Percentiles rank a stretch among this genome's conserved stretches.
These are phyloP conservation scores for Papilio gigon DNA, from an alignment of 2,888 invertebrate genomes.

Conservation along the genomic window DNA sequence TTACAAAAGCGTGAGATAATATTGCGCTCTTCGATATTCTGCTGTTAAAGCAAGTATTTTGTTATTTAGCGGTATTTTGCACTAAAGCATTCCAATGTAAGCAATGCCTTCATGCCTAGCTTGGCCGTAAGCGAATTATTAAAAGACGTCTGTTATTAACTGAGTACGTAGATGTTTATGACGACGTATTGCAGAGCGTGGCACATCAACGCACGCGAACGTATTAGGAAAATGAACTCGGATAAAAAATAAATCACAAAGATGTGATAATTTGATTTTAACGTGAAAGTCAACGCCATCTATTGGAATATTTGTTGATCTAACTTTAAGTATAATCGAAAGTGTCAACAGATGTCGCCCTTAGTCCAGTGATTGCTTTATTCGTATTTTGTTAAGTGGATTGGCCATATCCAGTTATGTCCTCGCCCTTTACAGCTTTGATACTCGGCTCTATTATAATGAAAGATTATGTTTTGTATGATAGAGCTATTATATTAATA, in stretches of 20 bases:
- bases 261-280: no score
- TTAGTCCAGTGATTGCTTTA: neutral
- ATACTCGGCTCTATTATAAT: neutral
- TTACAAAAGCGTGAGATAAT: no score
- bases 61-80: neutral
- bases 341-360: conserved; percentile 18
- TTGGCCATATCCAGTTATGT: neutral
- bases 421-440: neutral
- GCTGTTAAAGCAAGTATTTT: neutral
- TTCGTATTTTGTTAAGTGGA: neutral
- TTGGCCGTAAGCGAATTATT: neutral
- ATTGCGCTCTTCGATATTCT: neutral
- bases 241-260: no score
- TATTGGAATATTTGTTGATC: neutral
- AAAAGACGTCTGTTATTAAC: neutral
- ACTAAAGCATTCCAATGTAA: neutral
- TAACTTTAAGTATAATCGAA: neutral
- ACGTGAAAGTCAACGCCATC: neutral
- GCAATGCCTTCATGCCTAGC: neutral
- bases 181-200: no score
- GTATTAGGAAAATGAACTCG: no score
- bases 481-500: neutral
- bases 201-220: no score
- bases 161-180: neutral
- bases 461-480: neutral